Conservation (phyloP, 2,888 invertebrate species). For the Synanthedon formicaeformis region DNA sequence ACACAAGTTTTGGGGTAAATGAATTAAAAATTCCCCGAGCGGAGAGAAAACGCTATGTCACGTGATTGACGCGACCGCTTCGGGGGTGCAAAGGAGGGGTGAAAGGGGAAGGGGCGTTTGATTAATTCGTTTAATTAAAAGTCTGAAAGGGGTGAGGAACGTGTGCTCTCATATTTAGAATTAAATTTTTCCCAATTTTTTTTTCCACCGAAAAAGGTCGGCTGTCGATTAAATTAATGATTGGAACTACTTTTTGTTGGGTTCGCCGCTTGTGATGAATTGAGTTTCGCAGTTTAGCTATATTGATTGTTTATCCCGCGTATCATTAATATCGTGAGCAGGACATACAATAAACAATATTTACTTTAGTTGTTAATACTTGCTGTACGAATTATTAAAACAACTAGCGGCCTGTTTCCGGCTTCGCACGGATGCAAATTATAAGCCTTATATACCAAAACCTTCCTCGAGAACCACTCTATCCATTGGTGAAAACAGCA, state of each 20-base stretch:
- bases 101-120: conserved; percentile 15
- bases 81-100: conserved; percentile 1
- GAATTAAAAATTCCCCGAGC: conserved; percentile 4
- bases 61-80: conserved; percentile 23
- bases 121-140: conserved; percentile 43
- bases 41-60: conserved; percentile 4
- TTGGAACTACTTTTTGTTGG: conserved; percentile 1
- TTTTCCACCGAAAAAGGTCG: conserved; percentile 1
- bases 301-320: background rate
- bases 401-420: too few relatives aligned
- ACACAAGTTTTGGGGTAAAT: conserved; percentile 1
- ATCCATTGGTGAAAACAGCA: too few relatives aligned
- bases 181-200: conserved; percentile 3
- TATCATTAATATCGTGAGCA: background rate
- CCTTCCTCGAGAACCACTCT: too few relatives aligned
- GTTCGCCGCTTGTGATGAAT: background rate
- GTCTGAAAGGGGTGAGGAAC: conserved; percentile 5
- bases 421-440: too few relatives aligned
- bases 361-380: too few relatives aligned
- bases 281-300: background rate
- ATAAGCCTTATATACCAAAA: too few relatives aligned
- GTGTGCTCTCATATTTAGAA: conserved; percentile 7
- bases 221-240: conserved; percentile 3
- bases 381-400: too few relatives aligned
- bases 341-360: too few relatives aligned